Conservation (phyloP, 2,113 vertebrate species). For the Progne subis region DNA sequence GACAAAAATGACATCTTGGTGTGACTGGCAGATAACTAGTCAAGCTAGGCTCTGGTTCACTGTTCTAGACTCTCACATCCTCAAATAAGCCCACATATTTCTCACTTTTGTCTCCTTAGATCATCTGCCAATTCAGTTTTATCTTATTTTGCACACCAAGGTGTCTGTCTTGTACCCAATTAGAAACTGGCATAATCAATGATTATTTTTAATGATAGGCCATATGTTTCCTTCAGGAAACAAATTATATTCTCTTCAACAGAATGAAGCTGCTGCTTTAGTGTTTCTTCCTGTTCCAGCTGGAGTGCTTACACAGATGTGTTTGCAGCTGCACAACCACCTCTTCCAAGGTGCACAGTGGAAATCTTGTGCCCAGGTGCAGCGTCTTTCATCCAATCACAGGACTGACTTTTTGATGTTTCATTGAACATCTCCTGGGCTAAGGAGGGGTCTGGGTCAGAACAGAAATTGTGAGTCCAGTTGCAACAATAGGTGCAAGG, state of each 20-base stretch:
- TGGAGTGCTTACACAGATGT: not conserved
- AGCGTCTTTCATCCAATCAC: not conserved
- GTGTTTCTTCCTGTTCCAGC: not conserved
- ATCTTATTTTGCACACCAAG: not conserved
- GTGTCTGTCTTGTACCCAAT: not conserved
- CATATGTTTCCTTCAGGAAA: not conserved
- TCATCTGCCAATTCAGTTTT: not conserved
- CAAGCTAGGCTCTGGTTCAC: not conserved
- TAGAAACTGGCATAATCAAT: not conserved
- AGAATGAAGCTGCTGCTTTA: not conserved
- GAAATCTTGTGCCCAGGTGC: not conserved
- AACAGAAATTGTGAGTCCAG: not conserved
- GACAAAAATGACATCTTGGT: not conserved
- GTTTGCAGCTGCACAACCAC: not conserved
- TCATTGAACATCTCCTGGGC: not conserved
- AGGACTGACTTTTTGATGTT: fast-evolving
- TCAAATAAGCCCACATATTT: not conserved
- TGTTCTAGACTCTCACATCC: not conserved
- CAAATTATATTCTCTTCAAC: not conserved
- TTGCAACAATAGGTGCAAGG: not conserved
- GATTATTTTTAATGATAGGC: not conserved
- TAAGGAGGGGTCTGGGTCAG: not conserved
- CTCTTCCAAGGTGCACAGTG: not conserved
- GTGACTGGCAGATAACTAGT: not conserved
- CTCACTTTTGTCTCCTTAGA: not conserved